Evolutionary conservation across 2,113 vertebrate genomes (phyloP), one percentile per base, ranked within the genome.

Genomic region (Hippocampus abdominalis): DNA sequence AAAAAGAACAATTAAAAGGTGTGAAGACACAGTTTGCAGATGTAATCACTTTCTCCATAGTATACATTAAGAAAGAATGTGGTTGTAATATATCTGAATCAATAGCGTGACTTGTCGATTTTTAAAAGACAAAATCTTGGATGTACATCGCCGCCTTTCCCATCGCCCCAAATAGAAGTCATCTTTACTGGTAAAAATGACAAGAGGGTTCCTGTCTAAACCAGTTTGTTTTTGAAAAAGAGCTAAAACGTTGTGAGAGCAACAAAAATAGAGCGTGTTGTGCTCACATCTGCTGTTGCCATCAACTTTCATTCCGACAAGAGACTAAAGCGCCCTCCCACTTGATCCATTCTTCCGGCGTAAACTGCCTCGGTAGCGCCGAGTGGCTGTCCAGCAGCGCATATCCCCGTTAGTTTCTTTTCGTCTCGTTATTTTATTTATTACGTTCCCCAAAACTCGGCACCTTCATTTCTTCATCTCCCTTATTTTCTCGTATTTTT

Each of bases 271-370:
- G 80, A 74, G 74, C 48, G 40, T 72, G 85, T 82, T 90, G 86
- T 91, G 89, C 84, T 68, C 85, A 91, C 89, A 91, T 91, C 90
- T 93, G 91, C 74, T 84, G 89, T 92, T 92, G 85, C 81, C 85
- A 91, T 93, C 89, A 86, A 90, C 84, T 89, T 90, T 89, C 81
- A 88, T 87, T 88, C n/a, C n/a, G n/a, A n/a, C n/a, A n/a, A n/a
- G n/a, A n/a, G n/a, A n/a, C n/a, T n/a, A n/a, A n/a, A n/a, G n/a
- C n/a, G n/a, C n/a, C n/a, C n/a, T n/a, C n/a, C n/a, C n/a, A n/a
- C n/a, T n/a, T n/a, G n/a, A n/a, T n/a, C n/a, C n/a, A n/a, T n/a
- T n/a, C n/a, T n/a, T n/a, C n/a, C n/a, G n/a, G n/a, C n/a, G n/a
- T n/a, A n/a, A n/a, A n/a, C n/a, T n/a, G n/a, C n/a, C n/a, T n/a